Evolutionary conservation across 1,140 invertebrate species (phyloP).

Genomic region (Ceratina calcarata): DNA sequence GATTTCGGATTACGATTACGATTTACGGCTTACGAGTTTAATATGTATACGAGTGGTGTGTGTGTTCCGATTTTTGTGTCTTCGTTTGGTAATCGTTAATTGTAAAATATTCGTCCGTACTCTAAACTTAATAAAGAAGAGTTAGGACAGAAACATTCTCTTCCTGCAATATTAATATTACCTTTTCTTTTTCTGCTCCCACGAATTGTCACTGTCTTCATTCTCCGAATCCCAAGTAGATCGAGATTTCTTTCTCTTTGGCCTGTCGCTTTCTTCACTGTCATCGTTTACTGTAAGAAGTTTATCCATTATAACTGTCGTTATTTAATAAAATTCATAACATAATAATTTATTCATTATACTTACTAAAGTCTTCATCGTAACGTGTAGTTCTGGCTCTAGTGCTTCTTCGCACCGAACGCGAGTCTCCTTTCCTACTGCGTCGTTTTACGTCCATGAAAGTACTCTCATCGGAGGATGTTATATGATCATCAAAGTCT

Average conservation of each 20-base stretch:
- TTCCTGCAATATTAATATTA: slow-evolving; percentile 56
- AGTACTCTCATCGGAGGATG: slow-evolving; percentile 83
- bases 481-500: slow-evolving; percentile 81
- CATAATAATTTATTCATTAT: slow-evolving; percentile 2
- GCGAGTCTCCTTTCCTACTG: slow-evolving; percentile 71
- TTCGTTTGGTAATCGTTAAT: too few species aligned
- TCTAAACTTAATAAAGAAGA: too few species aligned
- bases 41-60: too few species aligned
- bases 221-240: slow-evolving; percentile 81
- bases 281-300: slow-evolving; percentile 79
- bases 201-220: slow-evolving; percentile 83
- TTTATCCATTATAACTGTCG: slow-evolving; percentile 4
- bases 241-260: slow-evolving; percentile 81
- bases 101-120: too few species aligned
- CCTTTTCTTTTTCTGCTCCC: slow-evolving; percentile 81
- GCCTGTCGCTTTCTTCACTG: slow-evolving; percentile 82
- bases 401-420: slow-evolving; percentile 82
- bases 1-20: too few species aligned
- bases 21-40: too few species aligned
- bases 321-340: neutral
- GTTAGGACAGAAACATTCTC: too few species aligned
- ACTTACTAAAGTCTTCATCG: slow-evolving; percentile 83
- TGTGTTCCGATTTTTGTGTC: too few species aligned
- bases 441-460: slow-evolving; percentile 75
- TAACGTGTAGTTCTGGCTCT: slow-evolving; percentile 81